phyloP scores from a whole-genome alignment of 2,113 vertebrate genomes.

The Syngnathus floridae region DNA sequence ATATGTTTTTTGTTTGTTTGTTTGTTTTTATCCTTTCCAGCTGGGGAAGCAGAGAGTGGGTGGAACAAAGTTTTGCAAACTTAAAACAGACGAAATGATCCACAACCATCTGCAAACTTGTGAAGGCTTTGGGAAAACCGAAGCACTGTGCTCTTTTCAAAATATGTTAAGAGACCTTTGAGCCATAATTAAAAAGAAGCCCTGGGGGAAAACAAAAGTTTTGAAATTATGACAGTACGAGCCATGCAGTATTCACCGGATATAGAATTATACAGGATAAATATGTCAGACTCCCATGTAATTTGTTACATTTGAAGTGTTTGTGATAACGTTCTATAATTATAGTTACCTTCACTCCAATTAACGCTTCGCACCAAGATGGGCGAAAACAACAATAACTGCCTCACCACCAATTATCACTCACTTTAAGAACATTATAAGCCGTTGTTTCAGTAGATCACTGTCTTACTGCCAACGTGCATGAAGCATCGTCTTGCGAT shows the following conservation, averaged over 20 bases:
- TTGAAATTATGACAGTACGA: not conserved
- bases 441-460: not conserved
- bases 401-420: not conserved
- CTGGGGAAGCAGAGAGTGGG: slow-evolving; percentile 1
- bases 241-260: no score
- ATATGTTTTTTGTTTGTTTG: not conserved
- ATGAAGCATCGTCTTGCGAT: no score
- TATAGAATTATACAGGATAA: no score
- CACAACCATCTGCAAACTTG: not conserved
- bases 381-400: no score
- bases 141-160: not conserved
- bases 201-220: not conserved
- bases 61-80: not conserved
- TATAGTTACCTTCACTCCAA: no score
- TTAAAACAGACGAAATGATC: not conserved
- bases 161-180: not conserved
- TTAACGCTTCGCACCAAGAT: no score
- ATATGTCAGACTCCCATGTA: no score
- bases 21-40: not conserved
- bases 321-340: no score
- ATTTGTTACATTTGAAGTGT: no score
- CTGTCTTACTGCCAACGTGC: no score
- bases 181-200: not conserved
- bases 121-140: not conserved
- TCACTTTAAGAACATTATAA: no score